Conservation (phyloP, 2,888 invertebrate species). For the Clusia tigrina region DNA sequence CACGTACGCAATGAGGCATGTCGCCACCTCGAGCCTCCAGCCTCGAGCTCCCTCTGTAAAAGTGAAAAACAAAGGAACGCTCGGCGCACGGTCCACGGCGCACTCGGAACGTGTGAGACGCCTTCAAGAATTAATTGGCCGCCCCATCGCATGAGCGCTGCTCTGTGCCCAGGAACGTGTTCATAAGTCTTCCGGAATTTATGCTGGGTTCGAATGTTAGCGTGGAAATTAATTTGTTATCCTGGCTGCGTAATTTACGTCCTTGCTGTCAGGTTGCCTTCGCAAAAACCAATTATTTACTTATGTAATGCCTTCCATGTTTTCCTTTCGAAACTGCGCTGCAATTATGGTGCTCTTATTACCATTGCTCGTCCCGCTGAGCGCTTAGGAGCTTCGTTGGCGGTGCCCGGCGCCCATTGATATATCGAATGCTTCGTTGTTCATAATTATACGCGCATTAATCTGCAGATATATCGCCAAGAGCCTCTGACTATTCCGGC, state of each 20-base stretch:
- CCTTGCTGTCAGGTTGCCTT: slow-evolving; percentile 13
- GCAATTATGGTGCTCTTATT: too few relatives aligned
- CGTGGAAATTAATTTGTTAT: slow-evolving; percentile 55
- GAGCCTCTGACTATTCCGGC: too few relatives aligned
- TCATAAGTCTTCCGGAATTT: slow-evolving; percentile 45
- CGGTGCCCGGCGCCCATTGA: too few relatives aligned
- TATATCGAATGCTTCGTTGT: slow-evolving; percentile 1
- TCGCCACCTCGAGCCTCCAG: background rate
- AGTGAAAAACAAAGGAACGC: too few relatives aligned
- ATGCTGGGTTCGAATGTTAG: slow-evolving; percentile 1
- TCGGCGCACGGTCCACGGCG: too few relatives aligned
- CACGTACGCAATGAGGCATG: background rate
- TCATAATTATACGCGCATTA: slow-evolving; percentile 5
- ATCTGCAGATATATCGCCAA: background rate
- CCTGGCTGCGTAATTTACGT: slow-evolving; percentile 57
- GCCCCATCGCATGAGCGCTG: slow-evolving; percentile 43
- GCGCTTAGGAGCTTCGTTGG: too few relatives aligned
- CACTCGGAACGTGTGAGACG: too few relatives aligned
- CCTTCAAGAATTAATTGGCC: slow-evolving; percentile 58
- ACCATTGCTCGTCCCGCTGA: too few relatives aligned
- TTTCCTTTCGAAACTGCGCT: too few relatives aligned
- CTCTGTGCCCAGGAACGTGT: too few relatives aligned
- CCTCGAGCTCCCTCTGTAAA: background rate
- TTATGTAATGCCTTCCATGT: too few relatives aligned
- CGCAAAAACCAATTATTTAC: background rate